Evolutionary conservation across 2,888 invertebrate species (phyloP), one percentile per base, ranked within the genome.

Genomic region (Drosophila gaucha): DNA sequence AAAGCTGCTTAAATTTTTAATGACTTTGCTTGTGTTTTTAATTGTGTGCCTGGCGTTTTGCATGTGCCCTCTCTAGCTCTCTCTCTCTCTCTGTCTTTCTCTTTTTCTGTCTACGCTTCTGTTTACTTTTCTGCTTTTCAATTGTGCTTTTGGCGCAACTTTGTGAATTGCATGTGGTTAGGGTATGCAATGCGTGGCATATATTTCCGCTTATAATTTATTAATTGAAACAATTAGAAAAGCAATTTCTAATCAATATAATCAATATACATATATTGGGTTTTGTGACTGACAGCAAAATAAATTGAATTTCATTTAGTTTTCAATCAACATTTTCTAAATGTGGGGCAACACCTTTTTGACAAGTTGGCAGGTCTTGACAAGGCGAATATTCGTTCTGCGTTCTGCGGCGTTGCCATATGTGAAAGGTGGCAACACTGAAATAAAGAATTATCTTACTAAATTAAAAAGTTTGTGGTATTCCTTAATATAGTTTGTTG

Each of bases 1-100:
- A 84, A 88, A 84, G 84, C 84, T 84, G 88, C 84, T 84, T 84
- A 88, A 66, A 88, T 84, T 88, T 84, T 88, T 84, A 88, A 84
- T 84, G 86, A 80, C 84, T 82, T 83, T 88, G 85, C 87, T 84
- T 84, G 84, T 86, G 70, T 84, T 88, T 84, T 88, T 88, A 86
- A 88, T 88, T 86, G 84, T 88, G 66, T 71, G 66, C 62, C 54
- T 57, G 66, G 41, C 60, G 56, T 57, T 58, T 46, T 54, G 49
- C 59, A 60, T 67, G 50, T 31, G 31, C n/a, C 20, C 16, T 16
- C 26, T 10, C 12, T 26, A 3, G 9, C 46, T 1, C 18, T 16
- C 30, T 8, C 14, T 8, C 3, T 30, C 6, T 20, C 6, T 8
- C 10, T 3, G 10, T 14, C 26, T 39, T 8, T 4, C 1, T 26